Evolutionary conservation across 2,888 invertebrate genomes (phyloP), one percentile per base, ranked within the genome.

Genomic region (Drosophila bunnanda): DNA sequence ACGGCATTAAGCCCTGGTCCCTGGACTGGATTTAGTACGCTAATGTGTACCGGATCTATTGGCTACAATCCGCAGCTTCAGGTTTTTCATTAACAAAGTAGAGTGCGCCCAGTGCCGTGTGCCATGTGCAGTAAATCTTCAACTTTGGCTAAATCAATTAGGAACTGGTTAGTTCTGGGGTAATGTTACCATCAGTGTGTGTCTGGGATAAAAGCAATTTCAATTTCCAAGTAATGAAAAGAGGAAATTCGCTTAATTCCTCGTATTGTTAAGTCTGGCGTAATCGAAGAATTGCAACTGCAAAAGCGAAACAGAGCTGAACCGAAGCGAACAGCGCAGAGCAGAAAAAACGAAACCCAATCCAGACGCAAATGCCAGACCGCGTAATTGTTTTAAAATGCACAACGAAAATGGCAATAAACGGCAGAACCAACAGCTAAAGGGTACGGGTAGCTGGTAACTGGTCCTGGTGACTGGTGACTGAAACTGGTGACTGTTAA

Each of bases 371-470:
- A 88, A 80, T 86, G 68, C 77, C 56, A 89, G 69, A 86, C 87
- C 87, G 74, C 87, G 89, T 84, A 84, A 84, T 84, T 82, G 83
- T 88, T 88, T 84, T 84, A 84, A 84, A 89, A 84, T 78, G 73
- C 75, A 77, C 80, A 79, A 69, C 62, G 81, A 86, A 80, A 82
- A 78, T 54, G 72, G 76, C 61, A 62, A 68, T 59, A 60, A 64
- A 72, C 43, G 64, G 41, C 38, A 17, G 46, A 32, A 43, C 68
- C 55, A 44, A 54, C 54, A 30, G 54, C 68, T 30, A 43, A 39
- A 28, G 55, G 67, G 7, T 34, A 65, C 5, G 17, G 53, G 15
- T 20, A 36, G n/a, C 36, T 20, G 44, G 20, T 38, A 7, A 36
- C 22, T 53, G 53, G 53, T 52, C n/a, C n/a, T n/a, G 44, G 20